A percentile compares a stretch with the other conserved stretches of the same genome.
Conservation (phyloP, 1,140 invertebrate genomes). For the Micrasema longulum region DNA sequence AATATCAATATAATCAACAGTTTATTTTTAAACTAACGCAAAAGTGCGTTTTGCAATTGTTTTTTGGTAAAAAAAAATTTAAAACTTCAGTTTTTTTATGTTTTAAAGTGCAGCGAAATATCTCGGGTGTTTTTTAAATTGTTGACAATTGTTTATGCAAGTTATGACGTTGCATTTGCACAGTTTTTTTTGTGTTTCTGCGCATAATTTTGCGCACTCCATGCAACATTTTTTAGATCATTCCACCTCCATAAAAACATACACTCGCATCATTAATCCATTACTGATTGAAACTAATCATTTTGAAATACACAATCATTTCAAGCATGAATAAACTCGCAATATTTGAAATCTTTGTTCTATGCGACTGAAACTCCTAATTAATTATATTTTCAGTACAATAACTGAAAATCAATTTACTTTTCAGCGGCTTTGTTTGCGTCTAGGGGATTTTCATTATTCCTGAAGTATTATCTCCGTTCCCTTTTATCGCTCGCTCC, state of each 20-base stretch:
- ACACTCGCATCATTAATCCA: too few species aligned
- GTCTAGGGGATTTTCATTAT: background rate
- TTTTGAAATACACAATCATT: too few species aligned
- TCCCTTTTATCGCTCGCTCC: constrained; percentile 2
- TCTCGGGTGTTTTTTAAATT: background rate
- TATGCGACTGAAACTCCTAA: too few species aligned
- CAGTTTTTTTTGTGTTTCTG: background rate
- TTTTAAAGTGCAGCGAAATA: too few species aligned
- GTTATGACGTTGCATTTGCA: constrained; percentile 21
- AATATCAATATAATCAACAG: background rate
- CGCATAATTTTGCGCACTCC: constrained; percentile 21
- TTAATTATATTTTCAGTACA: too few species aligned
- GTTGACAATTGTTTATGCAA: constrained; percentile 13
- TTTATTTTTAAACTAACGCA: background rate
- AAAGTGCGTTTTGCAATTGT: background rate
- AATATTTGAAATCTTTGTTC: too few species aligned
- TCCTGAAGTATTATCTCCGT: background rate
- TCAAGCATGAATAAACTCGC: too few species aligned
- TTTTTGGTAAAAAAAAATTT: background rate
- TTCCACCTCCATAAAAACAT: too few species aligned
- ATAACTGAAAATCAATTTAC: too few species aligned
- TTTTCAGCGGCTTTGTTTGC: too few species aligned
- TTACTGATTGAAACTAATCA: too few species aligned
- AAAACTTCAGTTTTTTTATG: background rate
- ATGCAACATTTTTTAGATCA: too few species aligned